Base-by-base conservation (phyloP, 2,113 vertebrate genomes). In the Trichechus manatus region DNA sequence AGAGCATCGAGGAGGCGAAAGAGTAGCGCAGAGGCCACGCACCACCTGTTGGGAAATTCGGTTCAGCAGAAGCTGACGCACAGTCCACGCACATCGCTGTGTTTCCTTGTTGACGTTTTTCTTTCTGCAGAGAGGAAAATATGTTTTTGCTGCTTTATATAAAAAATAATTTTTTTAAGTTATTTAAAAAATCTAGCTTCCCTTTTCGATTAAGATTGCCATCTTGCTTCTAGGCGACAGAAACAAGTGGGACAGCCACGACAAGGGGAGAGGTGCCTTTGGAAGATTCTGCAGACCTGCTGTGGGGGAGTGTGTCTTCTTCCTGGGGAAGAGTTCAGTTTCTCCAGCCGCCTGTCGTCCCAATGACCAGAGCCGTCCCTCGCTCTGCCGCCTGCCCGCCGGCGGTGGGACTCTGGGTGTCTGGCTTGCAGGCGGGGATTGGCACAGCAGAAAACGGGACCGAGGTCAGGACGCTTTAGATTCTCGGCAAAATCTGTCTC, bases 111-210 rank as follows among this genome's bases (percentile, higher is more conserved):
- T 98, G 98, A 98, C 98, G 93, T 96, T 98, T 98, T 98, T 98
- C 98, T 98, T 98, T 98, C 98, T 91, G 98, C 98, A 97, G 98
- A 99, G 98, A 98, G 91, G 92, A 97, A 92, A 98, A 98, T 97
- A 98, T 96, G 98, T 89, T 98, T 98, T 99, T 98, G 99, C 99
- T 99, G 99, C 99, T 99, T 99, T 98, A 97, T 98, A 98, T 98
- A 97, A 98, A 95, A 98, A 98, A 98, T 97, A 89, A 97, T 97
- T 98, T 98, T 98, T 99, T 99, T 98, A 99, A 98, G 98, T 99
- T 99, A 99, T 99, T 99, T 98, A 96, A 98, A 97, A 98, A 96
- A 98, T 97, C 97, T 98, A 98, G 97, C 98, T 98, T 98, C 98
- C 98, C 97, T 97, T 98, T 98, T 98, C 97, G 98, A 98, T 98